Evolutionary conservation across 2,888 invertebrate species (phyloP), one percentile per base, ranked within the genome.

Genomic region (Xestia ashworthii): DNA sequence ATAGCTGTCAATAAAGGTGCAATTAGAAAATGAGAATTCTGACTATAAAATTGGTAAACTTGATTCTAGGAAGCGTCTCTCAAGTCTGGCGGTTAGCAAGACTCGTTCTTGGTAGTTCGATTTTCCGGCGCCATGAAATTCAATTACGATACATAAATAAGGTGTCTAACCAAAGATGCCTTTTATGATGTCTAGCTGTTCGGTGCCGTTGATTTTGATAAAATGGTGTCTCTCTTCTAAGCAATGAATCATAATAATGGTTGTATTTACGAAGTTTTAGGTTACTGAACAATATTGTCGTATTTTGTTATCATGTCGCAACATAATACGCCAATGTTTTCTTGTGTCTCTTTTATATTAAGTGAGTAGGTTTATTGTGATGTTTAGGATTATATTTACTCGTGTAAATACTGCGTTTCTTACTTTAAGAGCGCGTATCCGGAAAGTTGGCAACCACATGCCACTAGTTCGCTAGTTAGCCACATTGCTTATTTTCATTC

Each of bases 321-420:
- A 91, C 90, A 83, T 88, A 93, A 93, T 92, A 86, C 92, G 91
- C 89, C 89, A 93, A 92, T 93, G 91, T 93, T 92, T 85, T 82
- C 77, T 82, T 81, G 48, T n/a, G 38, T 83, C 44, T 77, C 48
- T 74, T 32, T 74, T 74, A 53, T 77, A 82, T 14, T 79, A 74
- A 78, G 74, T 80, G 60, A 62, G 16, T 72, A 85, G 74, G 71
- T 48, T 64, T 82, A 81, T 71, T 89, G 86, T 87, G 90, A 88
- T 86, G 83, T 79, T 84, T 79, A 80, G 62, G 41, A 67, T 80
- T 38, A 50, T 69, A 74, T 74, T 74, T 73, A 71, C 60, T 19
- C 19, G 72, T 80, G 72, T 69, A 71, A 78, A 71, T 74, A 68
- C 8, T 50, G 50, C 14, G 25, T 65, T 76, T 85, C 38, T 64